Evolutionary conservation across 2,113 vertebrate genomes (phyloP).

Genomic region (Brevimyrus niger): DNA sequence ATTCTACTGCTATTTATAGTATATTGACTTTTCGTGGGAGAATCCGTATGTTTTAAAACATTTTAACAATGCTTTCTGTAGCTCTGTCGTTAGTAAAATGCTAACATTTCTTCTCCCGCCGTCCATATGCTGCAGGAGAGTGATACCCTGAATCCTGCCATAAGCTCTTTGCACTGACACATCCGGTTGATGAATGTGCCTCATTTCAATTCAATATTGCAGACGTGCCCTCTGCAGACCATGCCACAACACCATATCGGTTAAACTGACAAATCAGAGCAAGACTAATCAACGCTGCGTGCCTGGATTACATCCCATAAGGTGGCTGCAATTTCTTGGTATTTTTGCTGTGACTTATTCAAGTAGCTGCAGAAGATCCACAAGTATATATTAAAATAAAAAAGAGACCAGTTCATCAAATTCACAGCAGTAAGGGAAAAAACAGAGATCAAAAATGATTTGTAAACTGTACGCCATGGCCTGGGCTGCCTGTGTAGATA

Average conservation of each 20-base stretch:
- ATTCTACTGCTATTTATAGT: not conserved
- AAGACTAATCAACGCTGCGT: not conserved
- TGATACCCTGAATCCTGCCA: not conserved
- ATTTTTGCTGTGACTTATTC: not conserved
- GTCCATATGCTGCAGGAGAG: not conserved
- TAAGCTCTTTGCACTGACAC: not conserved
- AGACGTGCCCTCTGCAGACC: not conserved
- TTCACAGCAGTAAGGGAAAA: not conserved
- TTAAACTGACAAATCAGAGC: slow-evolving; percentile 5
- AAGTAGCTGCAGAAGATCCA: not conserved
- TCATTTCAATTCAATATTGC: slow-evolving; percentile 3
- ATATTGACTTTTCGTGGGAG: not conserved
- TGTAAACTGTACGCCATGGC: not conserved
- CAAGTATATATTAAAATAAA: not conserved
- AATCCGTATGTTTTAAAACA: not conserved
- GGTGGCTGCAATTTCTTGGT: not conserved
- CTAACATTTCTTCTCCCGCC: not conserved
- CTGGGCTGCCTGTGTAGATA: not conserved
- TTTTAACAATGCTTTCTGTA: not conserved
- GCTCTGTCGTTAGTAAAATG: not conserved
- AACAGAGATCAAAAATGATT: not conserved
- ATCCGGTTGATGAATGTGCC: not conserved
- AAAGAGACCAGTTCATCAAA: not conserved
- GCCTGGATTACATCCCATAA: not conserved
- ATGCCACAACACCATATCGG: not conserved